phyloP scores from a whole-genome alignment of 2,113 vertebrate species.

The Catagonus wagneri region DNA sequence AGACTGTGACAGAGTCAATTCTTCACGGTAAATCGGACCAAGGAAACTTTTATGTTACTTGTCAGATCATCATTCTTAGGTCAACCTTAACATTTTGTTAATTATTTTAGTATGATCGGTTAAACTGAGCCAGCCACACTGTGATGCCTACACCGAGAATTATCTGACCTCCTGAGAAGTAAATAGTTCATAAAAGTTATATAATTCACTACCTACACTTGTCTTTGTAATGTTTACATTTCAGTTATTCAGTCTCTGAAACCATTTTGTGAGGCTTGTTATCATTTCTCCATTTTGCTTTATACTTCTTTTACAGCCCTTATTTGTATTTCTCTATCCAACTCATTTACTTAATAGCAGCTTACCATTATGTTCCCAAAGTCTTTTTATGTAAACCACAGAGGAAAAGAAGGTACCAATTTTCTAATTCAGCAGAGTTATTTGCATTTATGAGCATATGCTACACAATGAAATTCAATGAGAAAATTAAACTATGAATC shows the following conservation, averaged over 20 bases:
- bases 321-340: background rate
- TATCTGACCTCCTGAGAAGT: background rate
- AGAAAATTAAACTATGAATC: conserved; percentile 15
- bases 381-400: background rate
- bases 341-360: background rate
- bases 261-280: background rate
- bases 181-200: background rate
- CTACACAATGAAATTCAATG: background rate
- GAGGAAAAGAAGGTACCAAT: background rate
- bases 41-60: background rate
- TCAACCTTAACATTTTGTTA: background rate
- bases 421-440: background rate
- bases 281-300: background rate
- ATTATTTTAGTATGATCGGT: background rate
- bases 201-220: background rate
- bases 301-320: background rate
- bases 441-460: conserved; percentile 12
- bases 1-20: background rate
- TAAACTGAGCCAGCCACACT: background rate
- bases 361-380: background rate
- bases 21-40: background rate
- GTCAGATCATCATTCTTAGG: background rate
- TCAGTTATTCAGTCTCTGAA: background rate
- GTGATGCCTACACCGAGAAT: background rate
- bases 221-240: background rate